phyloP scores from a whole-genome alignment of 2,888 invertebrate species.

The Merodon equestris region DNA sequence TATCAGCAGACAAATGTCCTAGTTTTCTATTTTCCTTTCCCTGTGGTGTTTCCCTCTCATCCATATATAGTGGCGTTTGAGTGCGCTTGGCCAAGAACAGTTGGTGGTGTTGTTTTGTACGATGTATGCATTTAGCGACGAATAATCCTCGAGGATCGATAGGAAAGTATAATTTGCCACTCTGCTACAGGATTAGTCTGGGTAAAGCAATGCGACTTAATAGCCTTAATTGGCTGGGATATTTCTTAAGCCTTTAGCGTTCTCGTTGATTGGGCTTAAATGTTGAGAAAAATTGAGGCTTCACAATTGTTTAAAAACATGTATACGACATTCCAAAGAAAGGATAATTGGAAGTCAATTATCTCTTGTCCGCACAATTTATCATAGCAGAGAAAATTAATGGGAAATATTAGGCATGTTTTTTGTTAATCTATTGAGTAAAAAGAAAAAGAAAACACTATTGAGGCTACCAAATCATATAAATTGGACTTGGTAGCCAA shows the following conservation, averaged over 20 bases:
- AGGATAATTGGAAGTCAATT: too few relatives aligned
- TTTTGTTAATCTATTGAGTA: too few relatives aligned
- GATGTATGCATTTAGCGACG: constrained; percentile 57
- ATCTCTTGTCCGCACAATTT: too few relatives aligned
- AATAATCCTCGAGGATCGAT: constrained; percentile 62
- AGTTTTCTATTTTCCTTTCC: constrained; percentile 40
- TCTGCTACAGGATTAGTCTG: constrained; percentile 59
- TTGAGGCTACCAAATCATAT: too few relatives aligned
- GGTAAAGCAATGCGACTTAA: constrained; percentile 1
- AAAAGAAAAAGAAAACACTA: too few relatives aligned
- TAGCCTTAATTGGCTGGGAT: constrained; percentile 20
- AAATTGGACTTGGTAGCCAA: too few relatives aligned
- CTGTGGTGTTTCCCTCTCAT: constrained; percentile 17
- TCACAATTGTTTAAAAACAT: too few relatives aligned
- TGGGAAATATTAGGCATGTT: too few relatives aligned
- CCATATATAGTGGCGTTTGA: constrained; percentile 15
- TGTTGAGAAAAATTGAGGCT: too few relatives aligned
- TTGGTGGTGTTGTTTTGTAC: constrained; percentile 35
- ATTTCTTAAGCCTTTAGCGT: constrained; percentile 35
- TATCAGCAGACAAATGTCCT: constrained; percentile 66
- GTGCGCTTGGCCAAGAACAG: background rate
- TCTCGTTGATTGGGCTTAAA: constrained; percentile 22
- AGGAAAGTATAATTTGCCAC: constrained; percentile 63
- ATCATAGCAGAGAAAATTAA: too few relatives aligned
- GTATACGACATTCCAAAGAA: too few relatives aligned